These are phyloP conservation scores for Octonoba sinensis DNA, from an alignment of 2,888 invertebrate genomes.

Conservation along the genomic window DNA sequence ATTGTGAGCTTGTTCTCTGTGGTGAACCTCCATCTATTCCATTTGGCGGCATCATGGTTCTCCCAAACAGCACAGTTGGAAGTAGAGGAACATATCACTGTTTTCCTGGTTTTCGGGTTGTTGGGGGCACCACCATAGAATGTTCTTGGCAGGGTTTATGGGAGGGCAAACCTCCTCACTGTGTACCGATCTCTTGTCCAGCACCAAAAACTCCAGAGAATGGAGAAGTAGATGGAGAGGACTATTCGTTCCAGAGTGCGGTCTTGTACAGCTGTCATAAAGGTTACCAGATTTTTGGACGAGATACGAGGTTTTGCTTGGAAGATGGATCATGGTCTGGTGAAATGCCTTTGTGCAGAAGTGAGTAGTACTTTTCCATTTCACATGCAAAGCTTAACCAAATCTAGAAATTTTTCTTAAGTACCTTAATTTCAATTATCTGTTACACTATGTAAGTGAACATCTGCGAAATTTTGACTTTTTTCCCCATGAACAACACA, in stretches of 20 bases:
- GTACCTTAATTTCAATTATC: too few relatives aligned
- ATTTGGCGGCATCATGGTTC: constrained; percentile 32
- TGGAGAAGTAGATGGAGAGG: constrained; percentile 54
- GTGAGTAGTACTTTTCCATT: constrained; percentile 13
- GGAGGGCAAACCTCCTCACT: constrained; percentile 58
- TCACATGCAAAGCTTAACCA: background rate
- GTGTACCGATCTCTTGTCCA: constrained; percentile 62
- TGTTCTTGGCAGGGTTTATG: constrained; percentile 55
- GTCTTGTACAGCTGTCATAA: constrained; percentile 54
- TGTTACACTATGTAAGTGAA: too few relatives aligned
- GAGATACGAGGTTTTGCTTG: constrained; percentile 68
- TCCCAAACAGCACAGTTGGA: constrained; percentile 28
- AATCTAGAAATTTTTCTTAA: background rate
- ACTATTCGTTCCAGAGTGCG: constrained; percentile 55
- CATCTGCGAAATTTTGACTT: too few relatives aligned
- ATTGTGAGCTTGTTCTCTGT: constrained; percentile 48
- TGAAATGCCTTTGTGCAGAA: constrained; percentile 68
- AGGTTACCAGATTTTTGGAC: constrained; percentile 69
- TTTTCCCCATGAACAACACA: too few relatives aligned
- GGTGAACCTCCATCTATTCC: constrained; percentile 53
- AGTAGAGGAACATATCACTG: constrained; percentile 44
- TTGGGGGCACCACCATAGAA: constrained; percentile 44
- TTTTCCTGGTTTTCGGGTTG: constrained; percentile 48
- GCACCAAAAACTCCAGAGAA: constrained; percentile 41
- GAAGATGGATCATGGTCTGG: constrained; percentile 69